A percentile compares a stretch with the other conserved stretches of the same genome.
Evolutionary conservation across 2,888 invertebrate genomes (phyloP).

Genomic region (Sympetrum striolatum): DNA sequence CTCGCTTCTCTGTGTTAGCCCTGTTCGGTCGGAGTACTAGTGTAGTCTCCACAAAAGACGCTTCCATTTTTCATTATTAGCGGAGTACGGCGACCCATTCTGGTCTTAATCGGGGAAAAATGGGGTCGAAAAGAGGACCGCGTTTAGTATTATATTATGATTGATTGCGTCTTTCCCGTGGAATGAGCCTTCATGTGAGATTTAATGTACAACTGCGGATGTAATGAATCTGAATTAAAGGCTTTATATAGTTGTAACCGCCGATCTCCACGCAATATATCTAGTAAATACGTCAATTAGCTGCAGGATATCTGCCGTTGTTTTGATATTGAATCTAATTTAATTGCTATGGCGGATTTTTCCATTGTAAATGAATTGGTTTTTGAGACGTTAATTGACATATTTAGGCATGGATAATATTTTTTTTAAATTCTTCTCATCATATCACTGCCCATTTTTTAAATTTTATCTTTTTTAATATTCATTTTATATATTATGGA

Average conservation of each 20-base stretch:
- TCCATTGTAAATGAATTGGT: no score
- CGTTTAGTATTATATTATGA: not conserved
- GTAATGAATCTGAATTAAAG: not conserved
- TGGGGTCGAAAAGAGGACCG: not conserved
- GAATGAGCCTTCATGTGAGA: not conserved
- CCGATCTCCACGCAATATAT: no score
- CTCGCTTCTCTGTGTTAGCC: not conserved
- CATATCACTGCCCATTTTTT: no score
- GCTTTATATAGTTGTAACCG: not conserved
- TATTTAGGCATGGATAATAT: no score
- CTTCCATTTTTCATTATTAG: not conserved
- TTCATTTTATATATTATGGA: no score
- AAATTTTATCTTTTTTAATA: no score
- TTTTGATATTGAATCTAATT: no score
- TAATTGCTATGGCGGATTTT: no score
- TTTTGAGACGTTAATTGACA: no score
- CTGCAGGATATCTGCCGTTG: no score
- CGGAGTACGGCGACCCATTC: not conserved
- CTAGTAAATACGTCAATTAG: no score
- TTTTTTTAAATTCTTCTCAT: no score
- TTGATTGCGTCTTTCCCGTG: not conserved
- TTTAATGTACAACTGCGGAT: not conserved
- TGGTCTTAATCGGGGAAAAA: not conserved
- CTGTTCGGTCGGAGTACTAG: not conserved
- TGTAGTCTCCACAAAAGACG: not conserved